Conservation (phyloP, 2,113 vertebrate species). For the Cairina moschata region DNA sequence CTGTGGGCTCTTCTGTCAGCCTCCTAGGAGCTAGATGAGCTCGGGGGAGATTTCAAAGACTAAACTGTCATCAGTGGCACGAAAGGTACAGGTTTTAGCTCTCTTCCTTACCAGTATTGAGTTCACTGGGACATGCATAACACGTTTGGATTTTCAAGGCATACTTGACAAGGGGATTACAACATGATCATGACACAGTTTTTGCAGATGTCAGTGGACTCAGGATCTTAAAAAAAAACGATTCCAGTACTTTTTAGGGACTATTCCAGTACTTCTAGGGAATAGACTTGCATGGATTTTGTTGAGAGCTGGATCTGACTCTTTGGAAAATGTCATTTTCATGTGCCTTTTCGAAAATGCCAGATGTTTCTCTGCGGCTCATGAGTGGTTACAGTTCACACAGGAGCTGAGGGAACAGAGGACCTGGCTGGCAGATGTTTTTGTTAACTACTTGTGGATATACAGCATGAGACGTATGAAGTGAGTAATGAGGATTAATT, state of each 20-base stretch:
- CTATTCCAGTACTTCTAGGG: background rate
- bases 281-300: background rate
- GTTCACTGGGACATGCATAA: conserved; percentile 47
- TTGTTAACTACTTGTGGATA: background rate
- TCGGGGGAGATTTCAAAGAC: background rate
- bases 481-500: conserved; percentile 30
- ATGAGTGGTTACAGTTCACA: background rate
- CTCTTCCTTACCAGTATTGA: background rate
- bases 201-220: conserved; percentile 53
- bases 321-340: conserved; percentile 22
- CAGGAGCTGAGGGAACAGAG: background rate
- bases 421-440: background rate
- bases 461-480: background rate
- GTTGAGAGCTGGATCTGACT: background rate
- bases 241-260: background rate
- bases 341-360: conserved; percentile 56
- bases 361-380: background rate
- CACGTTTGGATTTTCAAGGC: background rate
- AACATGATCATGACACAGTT: background rate
- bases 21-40: background rate
- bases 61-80: background rate
- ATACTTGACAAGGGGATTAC: conserved; percentile 23
- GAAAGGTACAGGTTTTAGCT: conserved; percentile 16
- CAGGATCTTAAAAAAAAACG: background rate
- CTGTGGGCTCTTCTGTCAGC: background rate